Evolutionary conservation across 2,797 vertebrate species (phyloP), one percentile per base, ranked within the genome.

Genomic region (Poecilia gillii): DNA sequence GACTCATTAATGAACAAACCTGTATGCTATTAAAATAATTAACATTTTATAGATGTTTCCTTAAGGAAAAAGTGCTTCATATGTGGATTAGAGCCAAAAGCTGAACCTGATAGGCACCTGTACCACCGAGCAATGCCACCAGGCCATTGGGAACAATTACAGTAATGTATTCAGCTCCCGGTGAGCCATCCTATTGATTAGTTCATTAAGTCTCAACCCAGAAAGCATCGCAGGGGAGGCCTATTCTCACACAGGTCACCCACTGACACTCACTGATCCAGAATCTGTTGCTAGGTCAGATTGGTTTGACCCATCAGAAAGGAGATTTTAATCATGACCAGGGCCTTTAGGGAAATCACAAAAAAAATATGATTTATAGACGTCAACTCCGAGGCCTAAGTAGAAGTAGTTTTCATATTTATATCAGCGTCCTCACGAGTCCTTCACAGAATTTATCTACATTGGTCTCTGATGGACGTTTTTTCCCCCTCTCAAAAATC

Each of bases 141-240:
- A 11, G 55, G 72, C 81, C 74, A 8, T 70, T 73, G 49, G 76
- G 75, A 87, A 74, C 76, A 87, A 77, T 88, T 74, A 74, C 3
- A 72, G 53, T 80, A 77, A 92, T 79, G 66, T 84, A 79, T 81
- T 83, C 59, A 80, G 73, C 53, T 62, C 79, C 74, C 39, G 12
- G 51, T 53, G 81, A 75, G 59, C 76, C 62, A 57, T 78, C 68
- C 55, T 74, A 91, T 82, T 86, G 83, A 88, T 88, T 90, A 88
- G 80, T 84, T 89, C 72, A 85, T 88, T 87, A 88, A 85, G n/a
- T 41, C 75, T 78, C 55, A 84, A 46, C 59, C 43, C 85, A 84
- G 59, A 14, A 70, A 81, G 88, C 81, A 6, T 1, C 84, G 81
- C 77, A 83, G 47, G 39, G 79, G 72, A 84, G 68, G 77, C 39